Evolutionary conservation across 2,113 vertebrate genomes (phyloP), one percentile per base, ranked within the genome.

Genomic region (Oophaga pumilio): DNA sequence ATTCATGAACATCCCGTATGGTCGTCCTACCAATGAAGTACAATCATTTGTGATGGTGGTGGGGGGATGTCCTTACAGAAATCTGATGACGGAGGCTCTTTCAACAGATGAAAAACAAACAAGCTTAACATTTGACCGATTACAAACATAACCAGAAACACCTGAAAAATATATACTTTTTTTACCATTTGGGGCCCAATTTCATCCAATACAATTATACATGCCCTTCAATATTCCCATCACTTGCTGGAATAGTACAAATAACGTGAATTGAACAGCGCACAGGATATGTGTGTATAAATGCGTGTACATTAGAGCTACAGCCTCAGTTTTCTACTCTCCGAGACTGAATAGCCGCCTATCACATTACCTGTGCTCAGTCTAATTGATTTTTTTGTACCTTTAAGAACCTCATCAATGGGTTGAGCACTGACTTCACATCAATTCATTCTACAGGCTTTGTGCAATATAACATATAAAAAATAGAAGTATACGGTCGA

Each of bases 381-480:
- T 49, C 49, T 33, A 33, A 71, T 17, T 4, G 26, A 33, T 71
- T 15, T 15, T 62, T 64, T 71, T 15, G 17, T 13, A 43, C 68
- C 14, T 71, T 28, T 4, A 73, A 73, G 69, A 43, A 33, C 69
- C 69, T 17, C 0, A 1, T 49, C 14, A 49, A 8, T 18, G 14
- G 26, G 18, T 14, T 50, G 17, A 50, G 7, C 43, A 49, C 18
- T 74, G 71, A 2, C 18, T 50, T 50, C 22, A 74, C 50, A 74
- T 56, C 12, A 56, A 13, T 73, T 73, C 0, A 73, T 33, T 73
- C 33, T 43, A 43, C 69, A 73, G 14, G 15, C 15, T 73, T 73
- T 73, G 69, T 49, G 33, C 69, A 73, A 43, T 73, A 73, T 43
- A 73, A 73, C n/a, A 26, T 43, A 73, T 50, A 8, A 74, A 74